Evolutionary conservation across 2,888 invertebrate genomes (phyloP), one percentile per base, ranked within the genome.

Genomic region (Steinernema hermaphroditum): DNA sequence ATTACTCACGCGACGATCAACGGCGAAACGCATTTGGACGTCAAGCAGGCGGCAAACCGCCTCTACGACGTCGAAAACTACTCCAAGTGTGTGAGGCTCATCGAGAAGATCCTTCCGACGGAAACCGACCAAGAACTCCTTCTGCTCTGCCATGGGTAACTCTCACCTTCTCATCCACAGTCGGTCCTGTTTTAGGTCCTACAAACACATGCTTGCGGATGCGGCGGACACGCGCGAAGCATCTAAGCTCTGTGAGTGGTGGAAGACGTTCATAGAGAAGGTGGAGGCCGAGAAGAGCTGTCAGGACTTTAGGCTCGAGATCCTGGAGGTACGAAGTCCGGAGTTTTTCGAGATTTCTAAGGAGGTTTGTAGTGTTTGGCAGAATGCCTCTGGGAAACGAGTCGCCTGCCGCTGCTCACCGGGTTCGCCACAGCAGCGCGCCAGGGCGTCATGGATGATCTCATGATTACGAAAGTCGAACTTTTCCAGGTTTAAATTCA

Each of bases 171-270:
- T n/a, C n/a, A n/a, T n/a, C n/a, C n/a, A n/a, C n/a, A n/a, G n/a
- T n/a, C n/a, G n/a, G n/a, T n/a, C n/a, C n/a, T n/a, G n/a, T n/a
- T n/a, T n/a, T n/a, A n/a, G n/a, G 8, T 62, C 62, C 29, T 62
- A 62, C 62, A 62, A 34, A 16, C 62, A 62, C 62, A 62, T 62
- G 62, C n/a, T 62, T 1, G 29, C 62, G 1, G 62, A 62, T n/a
- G 29, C 62, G 16, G 32, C 34, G 2, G 32, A 62, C 27, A 29
- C 29, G 6, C 27, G 62, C 1, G 62, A 62, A n/a, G 62, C 62
- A 6, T 8, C 62, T 8, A 62, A 62, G 19, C 62, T 62, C 29
- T 62, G 62, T 34, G 62, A 62, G 16, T 62, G 62, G 62, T 62
- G 62, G 62, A 62, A n/a, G 19, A 32, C 62, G 6, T 62, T 27